phyloP scores from a whole-genome alignment of 2,797 vertebrate species.

The Girardinus metallicus region DNA sequence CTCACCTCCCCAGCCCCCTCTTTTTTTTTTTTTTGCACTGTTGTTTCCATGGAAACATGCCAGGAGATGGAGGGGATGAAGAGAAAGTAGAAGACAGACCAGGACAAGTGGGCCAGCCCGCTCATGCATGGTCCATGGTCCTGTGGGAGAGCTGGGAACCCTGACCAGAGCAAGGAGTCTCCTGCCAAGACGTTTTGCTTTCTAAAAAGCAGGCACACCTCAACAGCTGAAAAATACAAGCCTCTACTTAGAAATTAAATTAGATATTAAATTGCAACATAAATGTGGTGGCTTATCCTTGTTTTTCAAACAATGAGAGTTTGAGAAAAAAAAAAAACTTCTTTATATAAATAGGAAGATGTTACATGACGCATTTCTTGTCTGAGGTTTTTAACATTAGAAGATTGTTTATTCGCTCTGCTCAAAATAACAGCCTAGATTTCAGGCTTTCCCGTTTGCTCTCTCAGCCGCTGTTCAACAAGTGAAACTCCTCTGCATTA shows the following conservation, averaged over 20 bases:
- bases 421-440: conserved; percentile 29
- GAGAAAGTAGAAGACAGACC: conserved; percentile 65
- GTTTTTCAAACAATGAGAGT: background rate
- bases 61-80: conserved; percentile 69
- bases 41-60: conserved; percentile 88
- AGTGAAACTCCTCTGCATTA: conserved; percentile 39
- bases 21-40: conserved; percentile 37
- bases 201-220: conserved; percentile 10
- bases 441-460: conserved; percentile 39
- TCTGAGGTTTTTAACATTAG: conserved; percentile 17
- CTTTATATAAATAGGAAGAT: background rate
- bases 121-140: conserved; percentile 66
- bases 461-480: conserved; percentile 51
- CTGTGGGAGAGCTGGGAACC: conserved; percentile 67
- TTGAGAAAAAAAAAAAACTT: background rate
- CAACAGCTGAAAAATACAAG: background rate
- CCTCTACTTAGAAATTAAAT: background rate
- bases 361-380: background rate
- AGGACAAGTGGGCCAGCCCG: conserved; percentile 74
- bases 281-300: too few species aligned
- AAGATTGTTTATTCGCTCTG: conserved; percentile 23
- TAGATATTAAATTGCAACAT: background rate
- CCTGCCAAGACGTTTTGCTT: conserved; percentile 26
- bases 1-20: conserved; percentile 23
- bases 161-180: conserved; percentile 38